These are phyloP conservation scores for Scolopax mira DNA, from an alignment of 2,113 vertebrate species.

Conservation along the genomic window DNA sequence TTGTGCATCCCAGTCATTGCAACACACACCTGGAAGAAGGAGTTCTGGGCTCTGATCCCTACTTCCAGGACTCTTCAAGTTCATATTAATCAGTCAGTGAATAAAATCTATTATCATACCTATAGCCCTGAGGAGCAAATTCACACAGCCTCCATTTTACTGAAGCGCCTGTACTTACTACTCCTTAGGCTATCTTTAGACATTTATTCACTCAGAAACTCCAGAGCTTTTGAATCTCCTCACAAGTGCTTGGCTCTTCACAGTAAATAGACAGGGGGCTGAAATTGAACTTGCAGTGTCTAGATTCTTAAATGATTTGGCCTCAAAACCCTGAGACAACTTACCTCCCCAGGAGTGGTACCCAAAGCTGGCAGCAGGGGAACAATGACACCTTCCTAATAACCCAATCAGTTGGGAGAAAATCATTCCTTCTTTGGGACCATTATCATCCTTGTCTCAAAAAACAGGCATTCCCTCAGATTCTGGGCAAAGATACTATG, in stretches of 20 bases:
- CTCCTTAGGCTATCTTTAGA: neutral
- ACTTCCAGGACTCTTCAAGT: neutral
- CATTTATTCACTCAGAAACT: neutral
- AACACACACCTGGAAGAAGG: neutral
- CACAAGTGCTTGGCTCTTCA: neutral
- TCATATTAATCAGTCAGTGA: neutral
- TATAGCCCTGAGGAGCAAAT: neutral
- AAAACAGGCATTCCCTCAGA: neutral
- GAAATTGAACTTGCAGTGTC: neutral
- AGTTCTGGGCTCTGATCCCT: neutral
- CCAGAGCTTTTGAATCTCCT: neutral
- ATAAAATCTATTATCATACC: neutral
- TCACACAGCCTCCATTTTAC: neutral
- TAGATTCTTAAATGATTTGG: neutral
- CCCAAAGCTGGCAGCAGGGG: neutral
- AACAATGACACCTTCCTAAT: neutral
- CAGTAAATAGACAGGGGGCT: neutral
- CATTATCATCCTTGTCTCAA: neutral
- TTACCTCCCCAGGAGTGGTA: neutral
- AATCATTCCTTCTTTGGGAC: neutral
- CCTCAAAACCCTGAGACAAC: neutral
- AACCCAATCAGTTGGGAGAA: neutral
- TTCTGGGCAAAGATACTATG: neutral
- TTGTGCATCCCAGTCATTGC: neutral
- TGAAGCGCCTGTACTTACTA: neutral